Evolutionary conservation across 2,113 vertebrate species (phyloP).

Genomic region (Nannospalax galili): DNA sequence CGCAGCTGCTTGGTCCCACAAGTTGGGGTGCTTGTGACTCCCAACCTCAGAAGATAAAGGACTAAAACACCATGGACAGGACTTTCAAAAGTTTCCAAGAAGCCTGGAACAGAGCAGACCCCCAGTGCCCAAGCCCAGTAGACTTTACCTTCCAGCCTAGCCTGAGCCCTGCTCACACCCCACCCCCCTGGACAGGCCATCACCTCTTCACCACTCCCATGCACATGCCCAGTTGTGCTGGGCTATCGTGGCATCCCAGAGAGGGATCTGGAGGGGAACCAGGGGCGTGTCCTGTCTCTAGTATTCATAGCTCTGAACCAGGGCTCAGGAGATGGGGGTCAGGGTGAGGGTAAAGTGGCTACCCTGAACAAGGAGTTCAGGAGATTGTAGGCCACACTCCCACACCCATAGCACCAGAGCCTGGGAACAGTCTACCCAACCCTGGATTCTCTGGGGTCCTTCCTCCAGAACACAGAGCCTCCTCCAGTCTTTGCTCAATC

Average conservation of each 20-base stretch:
- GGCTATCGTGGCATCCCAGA: background rate
- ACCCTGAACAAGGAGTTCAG: background rate
- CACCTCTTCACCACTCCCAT: background rate
- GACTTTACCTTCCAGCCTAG: background rate
- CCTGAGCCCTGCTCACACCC: background rate
- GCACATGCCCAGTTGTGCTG: background rate
- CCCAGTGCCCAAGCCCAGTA: background rate
- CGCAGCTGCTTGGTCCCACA: background rate
- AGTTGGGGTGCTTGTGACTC: background rate
- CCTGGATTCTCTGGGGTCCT: background rate
- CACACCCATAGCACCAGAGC: background rate
- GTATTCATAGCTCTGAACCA: fast-evolving
- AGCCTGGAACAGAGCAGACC: background rate
- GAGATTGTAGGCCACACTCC: too few relatives aligned
- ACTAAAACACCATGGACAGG: fast-evolving
- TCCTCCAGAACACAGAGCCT: background rate
- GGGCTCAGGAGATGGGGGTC: background rate
- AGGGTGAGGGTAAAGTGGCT: background rate
- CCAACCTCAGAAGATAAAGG: background rate
- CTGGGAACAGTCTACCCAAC: background rate
- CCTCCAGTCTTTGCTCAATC: background rate
- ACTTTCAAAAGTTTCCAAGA: too few relatives aligned
- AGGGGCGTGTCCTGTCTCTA: background rate
- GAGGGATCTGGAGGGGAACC: background rate
- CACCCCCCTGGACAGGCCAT: background rate